phyloP scores from a whole-genome alignment of 2,797 vertebrate genomes.

The Paratrypauchen microcephalus region DNA sequence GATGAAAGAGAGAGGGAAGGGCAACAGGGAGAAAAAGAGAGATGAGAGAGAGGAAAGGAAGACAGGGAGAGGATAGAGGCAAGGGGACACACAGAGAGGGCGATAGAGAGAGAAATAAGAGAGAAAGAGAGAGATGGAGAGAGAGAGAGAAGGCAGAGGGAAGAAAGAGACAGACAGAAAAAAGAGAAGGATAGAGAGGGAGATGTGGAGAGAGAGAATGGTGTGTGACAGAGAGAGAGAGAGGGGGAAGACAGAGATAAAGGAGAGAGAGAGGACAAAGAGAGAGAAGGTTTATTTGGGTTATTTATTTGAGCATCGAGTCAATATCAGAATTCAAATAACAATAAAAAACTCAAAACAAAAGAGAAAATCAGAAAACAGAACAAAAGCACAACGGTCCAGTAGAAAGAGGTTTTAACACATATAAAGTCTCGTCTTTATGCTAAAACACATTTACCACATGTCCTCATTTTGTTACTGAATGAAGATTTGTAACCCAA shows the following conservation, averaged over 20 bases:
- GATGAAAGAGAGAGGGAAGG: not conserved
- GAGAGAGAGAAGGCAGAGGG: not conserved
- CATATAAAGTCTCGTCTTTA: no score
- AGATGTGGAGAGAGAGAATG: not conserved
- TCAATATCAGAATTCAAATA: no score
- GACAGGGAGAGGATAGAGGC: not conserved
- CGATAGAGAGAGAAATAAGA: not conserved
- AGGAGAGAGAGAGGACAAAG: not conserved
- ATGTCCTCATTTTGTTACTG: no score
- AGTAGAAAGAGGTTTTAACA: no score
- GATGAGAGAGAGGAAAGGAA: no score
- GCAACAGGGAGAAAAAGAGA: no score
- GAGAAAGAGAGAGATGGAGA: not conserved
- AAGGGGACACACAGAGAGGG: not conserved
- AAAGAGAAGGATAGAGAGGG: not conserved
- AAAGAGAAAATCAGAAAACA: no score
- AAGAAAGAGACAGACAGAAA: constrained; percentile 25
- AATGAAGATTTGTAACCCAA: no score
- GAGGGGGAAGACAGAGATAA: not conserved
- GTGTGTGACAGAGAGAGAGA: not conserved
- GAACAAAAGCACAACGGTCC: no score
- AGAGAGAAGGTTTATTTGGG: not conserved
- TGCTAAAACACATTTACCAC: no score
- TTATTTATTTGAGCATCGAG: no score
- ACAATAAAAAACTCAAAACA: no score